Evolutionary conservation across 2,113 vertebrate species (phyloP).

Genomic region (Clarias magur): DNA sequence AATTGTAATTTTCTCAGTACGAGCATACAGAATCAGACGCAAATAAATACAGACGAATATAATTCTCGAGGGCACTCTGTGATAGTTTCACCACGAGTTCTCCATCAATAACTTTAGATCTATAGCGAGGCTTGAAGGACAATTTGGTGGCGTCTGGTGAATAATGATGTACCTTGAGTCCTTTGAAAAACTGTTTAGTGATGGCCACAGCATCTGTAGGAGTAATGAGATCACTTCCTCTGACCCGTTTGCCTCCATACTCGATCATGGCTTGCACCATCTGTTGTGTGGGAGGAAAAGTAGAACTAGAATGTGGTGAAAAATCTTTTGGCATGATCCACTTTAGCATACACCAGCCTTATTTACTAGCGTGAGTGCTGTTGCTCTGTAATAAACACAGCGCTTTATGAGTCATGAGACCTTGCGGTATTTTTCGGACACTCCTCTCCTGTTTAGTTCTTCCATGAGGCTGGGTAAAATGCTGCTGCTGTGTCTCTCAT

Average conservation of each 20-base stretch:
- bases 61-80: neutral
- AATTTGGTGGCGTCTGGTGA: neutral
- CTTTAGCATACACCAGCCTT: neutral
- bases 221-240: constrained; percentile 91
- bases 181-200: constrained; percentile 98
- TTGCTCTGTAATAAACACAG: constrained; percentile 7
- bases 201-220: constrained; percentile 92
- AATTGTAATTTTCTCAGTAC: constrained; percentile 21
- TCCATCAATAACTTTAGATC: neutral
- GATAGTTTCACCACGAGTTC: neutral
- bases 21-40: neutral
- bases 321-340: neutral
- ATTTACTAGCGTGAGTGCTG: neutral
- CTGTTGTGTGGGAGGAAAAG: constrained; percentile 62
- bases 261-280: constrained; percentile 87
- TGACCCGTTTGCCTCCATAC: constrained; percentile 88
- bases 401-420: constrained; percentile 73
- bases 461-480: constrained; percentile 79
- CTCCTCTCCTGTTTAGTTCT: constrained; percentile 79
- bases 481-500: constrained; percentile 88
- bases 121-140: neutral
- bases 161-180: constrained; percentile 82
- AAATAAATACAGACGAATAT: constrained; percentile 11
- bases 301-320: neutral
- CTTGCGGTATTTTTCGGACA: constrained; percentile 82